Percentiles rank a stretch among this genome's conserved stretches.
phyloP scores from a whole-genome alignment of 64 coral and sea anemone genomes.

The Pocillopora damicornis region DNA sequence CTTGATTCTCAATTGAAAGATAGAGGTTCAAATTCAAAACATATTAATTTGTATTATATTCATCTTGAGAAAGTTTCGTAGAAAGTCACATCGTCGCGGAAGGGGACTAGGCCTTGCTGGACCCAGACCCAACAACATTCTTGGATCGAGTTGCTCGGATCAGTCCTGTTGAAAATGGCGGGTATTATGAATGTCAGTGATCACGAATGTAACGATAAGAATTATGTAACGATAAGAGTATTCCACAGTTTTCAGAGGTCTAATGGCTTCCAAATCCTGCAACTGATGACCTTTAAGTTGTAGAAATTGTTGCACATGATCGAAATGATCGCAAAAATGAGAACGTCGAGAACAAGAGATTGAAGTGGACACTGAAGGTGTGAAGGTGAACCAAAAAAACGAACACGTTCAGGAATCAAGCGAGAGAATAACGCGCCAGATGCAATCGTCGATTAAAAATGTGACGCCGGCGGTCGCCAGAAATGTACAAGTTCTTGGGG shows the following conservation, averaged over 20 bases:
- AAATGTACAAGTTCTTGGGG: not conserved
- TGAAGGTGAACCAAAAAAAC: not conserved
- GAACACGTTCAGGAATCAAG: not conserved
- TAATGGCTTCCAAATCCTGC: not conserved
- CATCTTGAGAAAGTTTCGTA: no score
- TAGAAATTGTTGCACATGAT: constrained; percentile 7
- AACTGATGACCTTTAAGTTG: not conserved
- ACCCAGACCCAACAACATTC: no score
- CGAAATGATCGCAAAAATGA: not conserved
- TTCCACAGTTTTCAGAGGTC: not conserved
- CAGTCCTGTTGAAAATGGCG: constrained; percentile 16
- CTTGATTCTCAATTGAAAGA: no score
- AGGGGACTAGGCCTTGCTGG: not conserved
- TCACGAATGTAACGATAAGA: not conserved
- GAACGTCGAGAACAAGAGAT: not conserved
- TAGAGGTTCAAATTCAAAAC: no score
- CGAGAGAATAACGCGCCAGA: not conserved
- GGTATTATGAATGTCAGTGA: not conserved
- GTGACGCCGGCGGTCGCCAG: not conserved
- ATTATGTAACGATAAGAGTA: not conserved
- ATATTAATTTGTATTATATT: no score
- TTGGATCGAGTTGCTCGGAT: not conserved
- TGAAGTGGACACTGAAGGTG: not conserved
- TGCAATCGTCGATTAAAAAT: constrained; percentile 3
- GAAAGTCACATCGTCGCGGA: not conserved